phyloP scores from a whole-genome alignment of 2,888 invertebrate species.

The Amphiduros pacificus region DNA sequence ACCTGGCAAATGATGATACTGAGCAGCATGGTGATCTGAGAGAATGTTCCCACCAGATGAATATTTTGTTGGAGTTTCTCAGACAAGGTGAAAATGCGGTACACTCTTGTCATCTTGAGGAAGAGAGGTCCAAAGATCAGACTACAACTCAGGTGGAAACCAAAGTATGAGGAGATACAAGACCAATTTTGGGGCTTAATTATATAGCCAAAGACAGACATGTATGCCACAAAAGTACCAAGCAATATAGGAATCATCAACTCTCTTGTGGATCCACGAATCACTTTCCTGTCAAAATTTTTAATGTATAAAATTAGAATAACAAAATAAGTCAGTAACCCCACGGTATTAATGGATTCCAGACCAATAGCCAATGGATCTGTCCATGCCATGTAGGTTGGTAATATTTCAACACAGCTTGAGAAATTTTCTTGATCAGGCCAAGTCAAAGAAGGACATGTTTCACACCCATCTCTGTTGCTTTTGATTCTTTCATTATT shows the following conservation, averaged over 20 bases:
- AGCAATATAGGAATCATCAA: background rate
- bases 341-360: background rate
- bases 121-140: constrained; percentile 12
- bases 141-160: constrained; percentile 11
- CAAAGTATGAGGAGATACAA: constrained; percentile 2
- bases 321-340: background rate
- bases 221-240: constrained; percentile 1
- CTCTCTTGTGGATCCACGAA: constrained; percentile 12
- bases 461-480: constrained; percentile 12
- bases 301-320: background rate
- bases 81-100: constrained; percentile 5
- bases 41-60: background rate
- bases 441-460: constrained; percentile 20
- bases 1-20: background rate
- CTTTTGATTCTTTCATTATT: constrained; percentile 16
- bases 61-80: constrained; percentile 1
- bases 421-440: constrained; percentile 20
- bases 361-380: constrained; percentile 2
- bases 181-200: background rate
- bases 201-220: constrained; percentile 1
- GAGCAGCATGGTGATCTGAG: background rate
- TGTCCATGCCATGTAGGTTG: constrained; percentile 12
- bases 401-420: constrained; percentile 7
- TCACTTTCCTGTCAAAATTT: background rate
- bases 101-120: background rate